Evolutionary conservation across 1,140 invertebrate genomes (phyloP).

Genomic region (Melanaphis sacchari): DNA sequence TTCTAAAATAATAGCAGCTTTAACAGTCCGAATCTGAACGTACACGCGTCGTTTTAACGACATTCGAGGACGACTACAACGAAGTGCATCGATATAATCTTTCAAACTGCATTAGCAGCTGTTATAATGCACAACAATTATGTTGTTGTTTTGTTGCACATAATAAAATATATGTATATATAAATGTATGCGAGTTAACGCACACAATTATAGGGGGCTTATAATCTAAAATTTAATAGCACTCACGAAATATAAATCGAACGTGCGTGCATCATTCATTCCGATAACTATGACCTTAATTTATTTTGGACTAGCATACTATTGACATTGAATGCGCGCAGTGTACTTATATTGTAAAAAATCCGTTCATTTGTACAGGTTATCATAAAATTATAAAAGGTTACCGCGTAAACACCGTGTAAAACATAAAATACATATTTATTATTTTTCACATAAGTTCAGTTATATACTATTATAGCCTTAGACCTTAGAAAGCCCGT

Average conservation of each 20-base stretch:
- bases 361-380: neutral
- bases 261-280: neutral
- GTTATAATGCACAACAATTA: neutral
- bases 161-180: neutral
- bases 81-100: slow-evolving; percentile 16
- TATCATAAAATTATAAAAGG: neutral
- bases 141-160: neutral
- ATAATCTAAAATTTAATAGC: neutral
- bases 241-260: neutral
- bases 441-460: neutral
- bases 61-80: neutral
- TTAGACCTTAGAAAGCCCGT: neutral
- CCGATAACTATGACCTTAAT: neutral
- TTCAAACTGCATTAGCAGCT: neutral
- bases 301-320: slow-evolving; percentile 1
- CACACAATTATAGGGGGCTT: neutral
- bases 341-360: neutral
- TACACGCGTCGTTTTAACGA: neutral
- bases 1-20: neutral
- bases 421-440: neutral
- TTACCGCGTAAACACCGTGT: neutral
- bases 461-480: neutral
- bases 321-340: slow-evolving; percentile 1
- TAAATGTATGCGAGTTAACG: neutral
- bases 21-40: neutral